Conservation (phyloP, 2,888 invertebrate genomes). For the Empis stercorea region DNA sequence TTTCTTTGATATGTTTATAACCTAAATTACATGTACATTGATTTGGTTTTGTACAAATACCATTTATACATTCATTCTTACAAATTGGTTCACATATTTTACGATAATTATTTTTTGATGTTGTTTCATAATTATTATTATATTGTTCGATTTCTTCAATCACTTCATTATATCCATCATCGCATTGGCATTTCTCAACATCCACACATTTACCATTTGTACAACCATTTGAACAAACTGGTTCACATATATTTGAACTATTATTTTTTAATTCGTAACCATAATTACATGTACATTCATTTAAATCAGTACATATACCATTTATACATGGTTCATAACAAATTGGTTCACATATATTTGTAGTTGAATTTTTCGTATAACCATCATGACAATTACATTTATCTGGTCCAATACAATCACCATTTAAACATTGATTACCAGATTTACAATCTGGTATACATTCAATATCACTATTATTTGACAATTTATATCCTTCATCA, state of each 20-base stretch:
- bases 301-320: slow-evolving; percentile 34
- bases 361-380: slow-evolving; percentile 12
- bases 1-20: slow-evolving; percentile 10
- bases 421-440: slow-evolving; percentile 30
- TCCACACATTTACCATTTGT: slow-evolving; percentile 21
- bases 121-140: not conserved
- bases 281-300: slow-evolving; percentile 38
- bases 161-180: slow-evolving; percentile 36
- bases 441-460: slow-evolving; percentile 31
- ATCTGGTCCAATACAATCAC: slow-evolving; percentile 42
- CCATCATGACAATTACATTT: slow-evolving; percentile 45
- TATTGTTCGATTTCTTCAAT: not conserved
- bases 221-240: slow-evolving; percentile 26
- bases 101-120: slow-evolving; percentile 11
- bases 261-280: slow-evolving; percentile 26
- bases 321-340: slow-evolving; percentile 24
- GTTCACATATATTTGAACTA: slow-evolving; percentile 21
- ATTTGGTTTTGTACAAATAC: slow-evolving; percentile 20
- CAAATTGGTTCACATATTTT: slow-evolving; percentile 22
- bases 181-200: slow-evolving; percentile 41
- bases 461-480: slow-evolving; percentile 18
- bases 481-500: slow-evolving; percentile 17
- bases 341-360: slow-evolving; percentile 28
- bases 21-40: slow-evolving; percentile 23
- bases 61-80: slow-evolving; percentile 23